Evolutionary conservation across 1,140 invertebrate genomes (phyloP).

Genomic region (Cepaea nemoralis): DNA sequence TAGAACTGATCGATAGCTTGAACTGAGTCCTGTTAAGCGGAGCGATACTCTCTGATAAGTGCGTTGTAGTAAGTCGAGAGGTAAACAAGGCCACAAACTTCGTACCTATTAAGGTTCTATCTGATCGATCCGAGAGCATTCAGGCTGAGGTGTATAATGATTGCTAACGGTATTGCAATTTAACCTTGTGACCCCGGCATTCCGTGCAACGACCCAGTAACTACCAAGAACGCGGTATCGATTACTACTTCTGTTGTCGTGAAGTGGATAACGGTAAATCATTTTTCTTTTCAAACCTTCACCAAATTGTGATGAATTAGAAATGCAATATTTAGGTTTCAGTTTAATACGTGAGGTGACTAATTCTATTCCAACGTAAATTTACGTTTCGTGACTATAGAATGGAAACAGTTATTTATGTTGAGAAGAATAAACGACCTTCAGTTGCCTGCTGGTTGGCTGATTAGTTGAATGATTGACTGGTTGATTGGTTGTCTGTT

Average conservation of each 20-base stretch:
- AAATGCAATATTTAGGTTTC: too few relatives aligned
- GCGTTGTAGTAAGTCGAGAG: not conserved
- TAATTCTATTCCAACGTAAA: too few relatives aligned
- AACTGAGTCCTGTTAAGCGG: not conserved
- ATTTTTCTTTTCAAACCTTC: too few relatives aligned
- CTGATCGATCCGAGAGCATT: not conserved
- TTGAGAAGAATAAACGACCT: too few relatives aligned
- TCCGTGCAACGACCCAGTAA: not conserved
- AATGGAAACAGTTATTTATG: too few relatives aligned
- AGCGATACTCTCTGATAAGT: not conserved
- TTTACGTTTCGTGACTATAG: too few relatives aligned
- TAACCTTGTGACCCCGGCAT: not conserved
- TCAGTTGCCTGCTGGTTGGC: too few relatives aligned
- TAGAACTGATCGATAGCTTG: not conserved
- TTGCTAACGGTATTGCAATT: not conserved
- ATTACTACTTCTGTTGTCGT: not conserved
- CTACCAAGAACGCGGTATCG: not conserved
- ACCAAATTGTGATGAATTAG: too few relatives aligned
- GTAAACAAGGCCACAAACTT: not conserved
- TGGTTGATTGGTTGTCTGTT: too few relatives aligned
- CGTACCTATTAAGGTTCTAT: not conserved
- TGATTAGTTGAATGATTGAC: too few relatives aligned
- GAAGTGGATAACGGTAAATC: too few relatives aligned
- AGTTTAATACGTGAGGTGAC: too few relatives aligned
- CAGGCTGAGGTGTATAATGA: not conserved